phyloP scores from a whole-genome alignment of 2,797 vertebrate species.

The Chlorospingus flavigularis region DNA sequence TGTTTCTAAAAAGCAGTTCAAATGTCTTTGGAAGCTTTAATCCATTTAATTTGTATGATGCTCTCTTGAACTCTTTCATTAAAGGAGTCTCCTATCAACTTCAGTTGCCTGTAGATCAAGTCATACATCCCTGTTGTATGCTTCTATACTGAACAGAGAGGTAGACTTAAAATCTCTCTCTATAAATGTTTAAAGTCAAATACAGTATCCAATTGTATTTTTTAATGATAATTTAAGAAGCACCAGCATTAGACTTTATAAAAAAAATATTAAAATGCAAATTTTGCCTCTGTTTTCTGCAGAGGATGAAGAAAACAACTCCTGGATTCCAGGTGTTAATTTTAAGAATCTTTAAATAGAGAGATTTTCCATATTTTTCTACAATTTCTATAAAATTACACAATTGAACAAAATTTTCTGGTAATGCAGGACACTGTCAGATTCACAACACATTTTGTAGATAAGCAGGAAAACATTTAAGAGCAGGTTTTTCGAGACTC shows the following conservation, averaged over 20 bases:
- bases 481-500: not conserved
- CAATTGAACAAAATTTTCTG: not conserved
- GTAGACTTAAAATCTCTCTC: not conserved
- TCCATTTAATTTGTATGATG: conserved; percentile 3
- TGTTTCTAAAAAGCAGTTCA: conserved; percentile 27
- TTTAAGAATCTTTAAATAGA: not conserved
- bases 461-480: not conserved
- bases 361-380: not conserved
- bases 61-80: conserved; percentile 36
- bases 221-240: not conserved
- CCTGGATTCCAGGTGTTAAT: not conserved
- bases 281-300: not conserved
- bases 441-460: not conserved
- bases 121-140: not conserved
- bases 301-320: not conserved
- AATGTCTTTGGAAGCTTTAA: conserved; percentile 11
- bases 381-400: not conserved
- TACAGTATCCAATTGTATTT: not conserved
- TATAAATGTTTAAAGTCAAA: not conserved
- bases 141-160: not conserved
- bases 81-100: not conserved
- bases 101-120: not conserved
- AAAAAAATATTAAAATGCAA: not conserved
- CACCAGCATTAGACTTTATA: not conserved
- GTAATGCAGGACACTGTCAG: not conserved